Percentiles rank a stretch among this genome's conserved stretches.
Evolutionary conservation across 2,797 vertebrate genomes (phyloP).

Genomic region (Sebastes steindachneri): DNA sequence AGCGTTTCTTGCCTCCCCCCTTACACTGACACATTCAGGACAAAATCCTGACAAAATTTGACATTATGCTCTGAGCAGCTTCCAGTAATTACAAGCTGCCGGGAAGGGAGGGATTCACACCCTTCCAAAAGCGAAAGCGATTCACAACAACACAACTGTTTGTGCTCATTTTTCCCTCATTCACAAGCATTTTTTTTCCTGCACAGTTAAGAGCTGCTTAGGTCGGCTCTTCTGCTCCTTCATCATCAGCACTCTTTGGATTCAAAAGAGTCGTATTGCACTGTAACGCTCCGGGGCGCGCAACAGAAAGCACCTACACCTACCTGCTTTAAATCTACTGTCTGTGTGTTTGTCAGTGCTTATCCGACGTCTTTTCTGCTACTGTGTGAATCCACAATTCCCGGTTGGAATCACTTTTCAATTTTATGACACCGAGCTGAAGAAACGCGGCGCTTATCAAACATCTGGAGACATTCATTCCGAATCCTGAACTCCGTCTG

Average conservation of each 20-base stretch:
- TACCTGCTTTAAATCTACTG: background rate
- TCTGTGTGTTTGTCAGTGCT: background rate
- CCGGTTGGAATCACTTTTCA: conserved; percentile 4
- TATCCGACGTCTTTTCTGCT: background rate
- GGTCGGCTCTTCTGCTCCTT: conserved; percentile 37
- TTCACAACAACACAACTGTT: conserved; percentile 33
- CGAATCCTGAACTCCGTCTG: conserved; percentile 18
- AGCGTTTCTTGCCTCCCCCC: background rate
- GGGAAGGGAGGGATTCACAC: conserved; percentile 6
- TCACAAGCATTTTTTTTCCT: conserved; percentile 9
- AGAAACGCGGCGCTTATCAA: conserved; percentile 44
- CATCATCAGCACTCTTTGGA: conserved; percentile 58
- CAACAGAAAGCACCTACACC: conserved; percentile 8
- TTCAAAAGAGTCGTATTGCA: conserved; percentile 20
- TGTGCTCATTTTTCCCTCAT: conserved; percentile 36
- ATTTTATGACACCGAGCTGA: conserved; percentile 11
- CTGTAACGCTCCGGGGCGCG: conserved; percentile 4
- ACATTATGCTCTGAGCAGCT: conserved; percentile 3
- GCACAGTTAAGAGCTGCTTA: conserved; percentile 36
- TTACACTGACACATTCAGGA: conserved; percentile 32
- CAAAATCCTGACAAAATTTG: background rate
- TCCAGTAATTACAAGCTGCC: conserved; percentile 14
- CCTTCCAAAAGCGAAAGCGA: conserved; percentile 3
- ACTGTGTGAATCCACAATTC: background rate
- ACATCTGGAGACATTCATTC: conserved; percentile 41